phyloP scores from a whole-genome alignment of 2,888 invertebrate species.

The Clistopyga incitator region DNA sequence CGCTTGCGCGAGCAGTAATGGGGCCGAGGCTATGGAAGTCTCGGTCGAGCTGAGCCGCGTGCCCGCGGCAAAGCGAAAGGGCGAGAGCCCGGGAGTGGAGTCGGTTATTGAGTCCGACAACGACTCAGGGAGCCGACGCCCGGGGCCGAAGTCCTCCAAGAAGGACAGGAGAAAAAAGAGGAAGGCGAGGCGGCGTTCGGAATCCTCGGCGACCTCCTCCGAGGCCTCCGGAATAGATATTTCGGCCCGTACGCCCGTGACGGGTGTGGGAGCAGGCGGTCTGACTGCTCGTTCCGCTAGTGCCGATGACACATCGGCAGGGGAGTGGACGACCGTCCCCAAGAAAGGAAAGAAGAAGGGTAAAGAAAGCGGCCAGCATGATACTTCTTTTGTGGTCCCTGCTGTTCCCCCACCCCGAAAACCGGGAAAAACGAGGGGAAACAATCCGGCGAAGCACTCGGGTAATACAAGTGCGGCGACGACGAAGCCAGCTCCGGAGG shows the following conservation, averaged over 20 bases:
- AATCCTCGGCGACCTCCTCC: background rate
- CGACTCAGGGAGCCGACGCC: background rate
- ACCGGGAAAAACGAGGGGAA: too few relatives aligned
- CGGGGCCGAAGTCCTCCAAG: background rate
- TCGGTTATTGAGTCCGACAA: background rate
- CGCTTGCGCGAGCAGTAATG: background rate
- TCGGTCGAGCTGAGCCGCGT: background rate
- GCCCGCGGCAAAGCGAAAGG: background rate
- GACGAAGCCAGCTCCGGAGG: too few relatives aligned
- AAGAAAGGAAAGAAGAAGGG: too few relatives aligned
- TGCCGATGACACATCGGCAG: too few relatives aligned
- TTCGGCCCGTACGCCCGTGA: background rate
- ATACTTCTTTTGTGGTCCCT: too few relatives aligned
- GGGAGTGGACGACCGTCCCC: too few relatives aligned
- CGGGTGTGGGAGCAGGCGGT: too few relatives aligned
- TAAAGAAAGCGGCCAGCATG: too few relatives aligned
- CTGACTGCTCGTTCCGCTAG: too few relatives aligned
- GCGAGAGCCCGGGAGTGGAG: background rate
- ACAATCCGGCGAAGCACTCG: too few relatives aligned
- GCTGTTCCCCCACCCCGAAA: too few relatives aligned
- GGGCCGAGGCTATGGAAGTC: background rate
- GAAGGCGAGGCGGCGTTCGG: background rate
- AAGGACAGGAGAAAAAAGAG: background rate
- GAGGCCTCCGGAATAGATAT: background rate
- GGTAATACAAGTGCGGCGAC: too few relatives aligned